These are phyloP conservation scores for Cremastinae sp. DNA, from an alignment of 2,888 invertebrate genomes.

Conservation along the genomic window DNA sequence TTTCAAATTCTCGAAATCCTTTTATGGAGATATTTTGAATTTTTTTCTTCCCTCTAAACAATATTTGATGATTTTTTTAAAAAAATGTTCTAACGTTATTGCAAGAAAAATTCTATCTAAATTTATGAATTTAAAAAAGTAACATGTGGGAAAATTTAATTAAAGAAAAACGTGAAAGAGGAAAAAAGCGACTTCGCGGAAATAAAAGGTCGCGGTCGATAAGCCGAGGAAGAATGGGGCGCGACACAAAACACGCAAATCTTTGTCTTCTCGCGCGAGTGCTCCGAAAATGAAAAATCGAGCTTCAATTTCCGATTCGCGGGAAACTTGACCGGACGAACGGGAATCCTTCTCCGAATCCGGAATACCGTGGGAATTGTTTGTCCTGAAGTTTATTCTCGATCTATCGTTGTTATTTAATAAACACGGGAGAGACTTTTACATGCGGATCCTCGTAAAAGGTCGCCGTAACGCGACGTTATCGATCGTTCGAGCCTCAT, in stretches of 20 bases:
- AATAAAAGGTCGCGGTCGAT: slow-evolving; percentile 54
- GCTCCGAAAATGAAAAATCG: slow-evolving; percentile 4
- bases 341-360: too few relatives aligned
- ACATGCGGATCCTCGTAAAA: slow-evolving; percentile 43
- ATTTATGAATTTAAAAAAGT: slow-evolving; percentile 32
- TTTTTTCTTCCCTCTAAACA: too few relatives aligned
- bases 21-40: too few relatives aligned
- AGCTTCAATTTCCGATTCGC: slow-evolving; percentile 1
- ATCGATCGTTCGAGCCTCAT: slow-evolving; percentile 50
- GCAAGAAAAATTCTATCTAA: slow-evolving; percentile 37
- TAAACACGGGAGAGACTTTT: slow-evolving; percentile 35
- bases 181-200: slow-evolving; percentile 37
- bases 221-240: slow-evolving; percentile 23
- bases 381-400: slow-evolving; percentile 20
- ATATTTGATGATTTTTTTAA: too few relatives aligned
- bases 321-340: too few relatives aligned
- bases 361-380: too few relatives aligned
- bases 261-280: slow-evolving; percentile 6
- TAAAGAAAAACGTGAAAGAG: slow-evolving; percentile 23
- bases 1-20: too few relatives aligned
- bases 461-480: slow-evolving; percentile 37
- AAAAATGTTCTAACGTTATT: too few relatives aligned
- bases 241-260: slow-evolving; percentile 49
- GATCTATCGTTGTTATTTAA: slow-evolving; percentile 43
- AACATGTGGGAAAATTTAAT: slow-evolving; percentile 46